Base-by-base conservation (phyloP, 2,888 invertebrate species). In the Formica aserva region DNA sequence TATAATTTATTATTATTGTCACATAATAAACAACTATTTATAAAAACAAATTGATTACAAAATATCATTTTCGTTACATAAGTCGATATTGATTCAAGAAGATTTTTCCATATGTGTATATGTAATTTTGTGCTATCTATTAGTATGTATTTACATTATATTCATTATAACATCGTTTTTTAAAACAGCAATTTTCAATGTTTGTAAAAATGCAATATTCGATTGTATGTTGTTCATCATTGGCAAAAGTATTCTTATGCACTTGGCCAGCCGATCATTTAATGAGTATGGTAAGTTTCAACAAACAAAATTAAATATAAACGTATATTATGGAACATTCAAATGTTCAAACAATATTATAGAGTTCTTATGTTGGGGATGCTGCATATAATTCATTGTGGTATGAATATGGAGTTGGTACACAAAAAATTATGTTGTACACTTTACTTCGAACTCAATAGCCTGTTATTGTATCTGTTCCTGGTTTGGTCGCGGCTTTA, bases 201-300 rank as follows among this genome's bases (percentile, higher is more conserved):
- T 57, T 87, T 0, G 84, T 90, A 2, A 92, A 92, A 69, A n/a
- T 84, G 9, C 90, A 91, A 13, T 90, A 86, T 8, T 35, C 80
- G 3, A 83, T 86, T 2, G 66, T 91, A 26, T 82, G 85, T 9
- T 74, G 84, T 8, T 87, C 88, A 32, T 89, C 86, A 1, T 74
- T 86, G 5, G 1, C 88, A 11, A 91, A 91, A 60, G 87, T 92
- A 4, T 91, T 91, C 66, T 69, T 91, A 57, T 92, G 89, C 77
- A 86, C 91, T 1, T 91, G 88, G 91, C 92, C 93, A 26, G 92
- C 92, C 6, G 91, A 93, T 57, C 86, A 89, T 45, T 67, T 93
- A 26, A 83, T 91, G 22, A 81, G 88, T 35, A 83, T 63, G 84
- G 91, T 92, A 57, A 69, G 82, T 76, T 3, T 18, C 9, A 41